Percentiles rank a stretch among this genome's conserved stretches.
These are phyloP conservation scores for Morone chrysops DNA, from an alignment of 2,113 vertebrate genomes.

Conservation along the genomic window DNA sequence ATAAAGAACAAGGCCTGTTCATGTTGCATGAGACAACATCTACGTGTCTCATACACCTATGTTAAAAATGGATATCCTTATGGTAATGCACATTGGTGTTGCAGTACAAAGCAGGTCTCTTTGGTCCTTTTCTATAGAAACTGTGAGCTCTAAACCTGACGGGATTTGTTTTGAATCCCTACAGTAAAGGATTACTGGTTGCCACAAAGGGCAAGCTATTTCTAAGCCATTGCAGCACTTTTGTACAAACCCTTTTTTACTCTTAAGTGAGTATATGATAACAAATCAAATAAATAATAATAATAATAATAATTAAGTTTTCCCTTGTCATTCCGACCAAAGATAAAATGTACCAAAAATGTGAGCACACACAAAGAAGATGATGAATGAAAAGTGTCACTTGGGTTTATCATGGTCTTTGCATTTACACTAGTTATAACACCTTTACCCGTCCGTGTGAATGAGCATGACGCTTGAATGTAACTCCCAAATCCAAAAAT, in stretches of 20 bases:
- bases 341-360: not conserved
- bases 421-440: not conserved
- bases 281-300: not conserved
- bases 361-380: not conserved
- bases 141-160: not conserved
- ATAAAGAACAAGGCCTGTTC: not conserved
- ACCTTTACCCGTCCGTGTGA: not conserved
- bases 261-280: not conserved
- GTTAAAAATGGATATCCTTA: too few relatives aligned
- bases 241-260: not conserved
- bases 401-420: not conserved
- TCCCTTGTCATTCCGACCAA: not conserved
- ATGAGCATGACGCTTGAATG: not conserved
- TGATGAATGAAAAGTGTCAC: not conserved
- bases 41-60: too few relatives aligned
- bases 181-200: not conserved
- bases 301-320: not conserved
- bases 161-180: not conserved
- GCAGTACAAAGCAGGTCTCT: too few relatives aligned
- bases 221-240: not conserved
- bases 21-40: too few relatives aligned
- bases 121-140: not conserved
- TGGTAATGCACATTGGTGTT: too few relatives aligned
- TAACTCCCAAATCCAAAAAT: not conserved
- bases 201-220: not conserved